A percentile compares a stretch with the other conserved stretches of the same genome.
These are phyloP conservation scores for Cephalotes varians DNA, from an alignment of 2,888 invertebrate species.

Conservation along the genomic window DNA sequence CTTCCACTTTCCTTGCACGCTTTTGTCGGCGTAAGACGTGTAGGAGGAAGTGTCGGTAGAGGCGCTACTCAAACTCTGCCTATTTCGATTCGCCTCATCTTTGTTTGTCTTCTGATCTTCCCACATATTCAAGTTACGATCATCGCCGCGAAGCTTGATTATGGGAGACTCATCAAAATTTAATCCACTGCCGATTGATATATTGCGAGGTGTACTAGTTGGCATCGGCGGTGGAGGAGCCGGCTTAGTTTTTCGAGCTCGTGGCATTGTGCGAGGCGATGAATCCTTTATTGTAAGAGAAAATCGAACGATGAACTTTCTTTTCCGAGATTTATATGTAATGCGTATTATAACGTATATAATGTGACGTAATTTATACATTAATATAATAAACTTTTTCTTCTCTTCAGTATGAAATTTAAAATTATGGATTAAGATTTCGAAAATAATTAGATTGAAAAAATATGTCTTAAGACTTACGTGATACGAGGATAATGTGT, in stretches of 20 bases:
- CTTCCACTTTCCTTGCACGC: constrained; percentile 90
- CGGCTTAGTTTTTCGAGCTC: constrained; percentile 88
- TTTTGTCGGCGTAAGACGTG: constrained; percentile 86
- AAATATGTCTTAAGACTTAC: constrained; percentile 46
- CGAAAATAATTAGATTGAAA: neutral
- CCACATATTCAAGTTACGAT: constrained; percentile 77
- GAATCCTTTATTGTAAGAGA: constrained; percentile 66
- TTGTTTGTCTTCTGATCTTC: constrained; percentile 88
- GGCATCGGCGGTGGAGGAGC: constrained; percentile 89
- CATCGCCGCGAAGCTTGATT: constrained; percentile 59
- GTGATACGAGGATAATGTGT: constrained; percentile 35
- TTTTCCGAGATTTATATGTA: neutral
- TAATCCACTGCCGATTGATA: constrained; percentile 53
- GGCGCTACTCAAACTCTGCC: constrained; percentile 82
- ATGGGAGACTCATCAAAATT: constrained; percentile 71
- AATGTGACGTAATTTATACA: neutral
- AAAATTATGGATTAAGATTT: neutral
- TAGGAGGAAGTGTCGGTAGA: constrained; percentile 61
- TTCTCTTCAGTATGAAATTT: neutral
- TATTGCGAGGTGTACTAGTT: constrained; percentile 74
- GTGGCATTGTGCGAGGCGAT: constrained; percentile 86
- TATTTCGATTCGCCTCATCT: constrained; percentile 88
- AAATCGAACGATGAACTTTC: neutral
- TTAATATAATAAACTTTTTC: neutral
- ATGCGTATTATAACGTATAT: neutral